These are phyloP conservation scores for Eilema griseolum DNA, from an alignment of 2,888 invertebrate genomes.

Conservation along the genomic window DNA sequence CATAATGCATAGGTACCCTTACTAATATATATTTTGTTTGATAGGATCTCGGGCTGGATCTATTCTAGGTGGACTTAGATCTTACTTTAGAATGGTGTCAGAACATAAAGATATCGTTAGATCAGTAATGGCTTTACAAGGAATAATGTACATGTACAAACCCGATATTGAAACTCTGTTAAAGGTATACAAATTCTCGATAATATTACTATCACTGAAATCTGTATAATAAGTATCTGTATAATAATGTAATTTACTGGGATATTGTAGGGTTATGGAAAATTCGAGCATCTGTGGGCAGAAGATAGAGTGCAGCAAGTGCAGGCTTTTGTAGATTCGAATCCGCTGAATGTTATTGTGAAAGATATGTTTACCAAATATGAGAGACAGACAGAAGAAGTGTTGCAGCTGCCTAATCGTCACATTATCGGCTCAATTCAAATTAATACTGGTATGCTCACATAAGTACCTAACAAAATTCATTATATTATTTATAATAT, in stretches of 20 bases:
- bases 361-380: constrained; percentile 91
- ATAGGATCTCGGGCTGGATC: constrained; percentile 69
- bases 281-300: constrained; percentile 91
- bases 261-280: constrained; percentile 67
- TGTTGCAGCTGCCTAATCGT: constrained; percentile 87
- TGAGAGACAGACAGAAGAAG: constrained; percentile 88
- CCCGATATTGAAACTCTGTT: constrained; percentile 89
- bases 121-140: constrained; percentile 91
- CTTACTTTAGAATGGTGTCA: constrained; percentile 90
- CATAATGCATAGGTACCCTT: too few species aligned
- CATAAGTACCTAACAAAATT: too few species aligned
- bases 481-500: too few species aligned
- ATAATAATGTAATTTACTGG: too few species aligned
- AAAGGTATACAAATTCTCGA: constrained; percentile 68
- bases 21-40: not conserved
- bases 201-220: not conserved
- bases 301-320: constrained; percentile 90
- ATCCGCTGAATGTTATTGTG: constrained; percentile 92
- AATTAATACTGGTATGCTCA: constrained; percentile 89
- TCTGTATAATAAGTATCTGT: too few species aligned
- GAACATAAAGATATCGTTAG: constrained; percentile 94
- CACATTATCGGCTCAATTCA: constrained; percentile 92
- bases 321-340: constrained; percentile 89
- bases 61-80: constrained; percentile 71
- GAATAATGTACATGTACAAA: constrained; percentile 90